Percentiles rank a stretch among this genome's conserved stretches.
phyloP scores from a whole-genome alignment of 2,888 invertebrate genomes.

The Agrypnus murinus region DNA sequence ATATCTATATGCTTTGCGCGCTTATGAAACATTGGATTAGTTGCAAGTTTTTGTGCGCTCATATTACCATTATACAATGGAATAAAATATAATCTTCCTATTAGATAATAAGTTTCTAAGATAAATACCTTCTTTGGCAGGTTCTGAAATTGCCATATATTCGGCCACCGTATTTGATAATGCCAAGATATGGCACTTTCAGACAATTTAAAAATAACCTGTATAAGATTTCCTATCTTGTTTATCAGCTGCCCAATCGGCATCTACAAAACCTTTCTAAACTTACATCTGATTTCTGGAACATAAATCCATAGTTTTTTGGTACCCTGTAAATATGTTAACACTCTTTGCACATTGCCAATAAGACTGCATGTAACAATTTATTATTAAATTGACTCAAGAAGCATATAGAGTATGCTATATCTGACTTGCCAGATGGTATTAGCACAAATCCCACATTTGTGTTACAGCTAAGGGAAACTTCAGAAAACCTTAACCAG shows the following conservation, averaged over 20 bases:
- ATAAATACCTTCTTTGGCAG: conserved; percentile 55
- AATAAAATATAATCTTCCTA: background rate
- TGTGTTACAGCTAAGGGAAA: no score
- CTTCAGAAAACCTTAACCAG: no score
- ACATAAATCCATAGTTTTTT: conserved; percentile 51
- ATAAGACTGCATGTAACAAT: conserved; percentile 50
- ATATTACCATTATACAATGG: conserved; percentile 45
- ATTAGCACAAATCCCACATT: no score
- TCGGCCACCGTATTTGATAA: conserved; percentile 61
- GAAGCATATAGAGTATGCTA: conserved; percentile 53
- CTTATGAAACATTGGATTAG: conserved; percentile 39
- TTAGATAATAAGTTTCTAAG: conserved; percentile 37
- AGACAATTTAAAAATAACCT: conserved; percentile 58
- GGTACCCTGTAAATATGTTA: conserved; percentile 53
- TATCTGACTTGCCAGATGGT: no score
- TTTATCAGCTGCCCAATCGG: conserved; percentile 57
- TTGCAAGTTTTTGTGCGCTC: conserved; percentile 41
- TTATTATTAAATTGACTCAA: conserved; percentile 51
- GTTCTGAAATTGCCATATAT: conserved; percentile 60
- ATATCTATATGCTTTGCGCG: conserved; percentile 55
- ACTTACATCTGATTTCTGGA: conserved; percentile 39
- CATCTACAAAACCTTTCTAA: conserved; percentile 56
- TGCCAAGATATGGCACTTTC: conserved; percentile 59
- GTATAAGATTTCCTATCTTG: conserved; percentile 66
- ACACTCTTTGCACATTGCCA: conserved; percentile 54